Percentiles rank a stretch among this genome's conserved stretches.
Conservation (phyloP, 1,140 invertebrate genomes). For the Aradophagus sp. region DNA sequence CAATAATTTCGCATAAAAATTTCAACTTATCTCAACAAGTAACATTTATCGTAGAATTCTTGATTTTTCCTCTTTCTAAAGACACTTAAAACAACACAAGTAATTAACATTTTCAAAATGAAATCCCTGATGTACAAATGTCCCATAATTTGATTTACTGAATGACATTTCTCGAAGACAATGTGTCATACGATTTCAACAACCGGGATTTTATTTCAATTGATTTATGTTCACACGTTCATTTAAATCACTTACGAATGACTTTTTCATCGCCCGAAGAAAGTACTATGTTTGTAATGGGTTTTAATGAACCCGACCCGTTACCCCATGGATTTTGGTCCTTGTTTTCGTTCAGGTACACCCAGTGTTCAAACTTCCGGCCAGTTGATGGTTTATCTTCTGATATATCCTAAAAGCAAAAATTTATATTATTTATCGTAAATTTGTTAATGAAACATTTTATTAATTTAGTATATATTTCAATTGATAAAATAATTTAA, state of each 20-base stretch:
- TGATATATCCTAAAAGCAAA: slow-evolving; percentile 9
- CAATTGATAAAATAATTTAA: too few species aligned
- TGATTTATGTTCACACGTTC: neutral
- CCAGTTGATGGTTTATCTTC: slow-evolving; percentile 23
- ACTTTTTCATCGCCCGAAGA: slow-evolving; percentile 62
- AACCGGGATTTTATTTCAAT: neutral
- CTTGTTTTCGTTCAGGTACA: slow-evolving; percentile 63
- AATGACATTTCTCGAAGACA: slow-evolving; percentile 3
- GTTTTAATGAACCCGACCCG: slow-evolving; percentile 61
- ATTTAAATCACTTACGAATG: slow-evolving; percentile 32
- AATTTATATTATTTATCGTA: too few species aligned
- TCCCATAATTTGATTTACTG: slow-evolving; percentile 4
- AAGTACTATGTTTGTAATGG: slow-evolving; percentile 63
- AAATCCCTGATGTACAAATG: slow-evolving; percentile 16
- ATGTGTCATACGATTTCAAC: too few species aligned
- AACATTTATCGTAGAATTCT: slow-evolving; percentile 8
- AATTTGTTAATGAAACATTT: too few species aligned
- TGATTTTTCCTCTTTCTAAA: neutral
- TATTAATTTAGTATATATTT: too few species aligned
- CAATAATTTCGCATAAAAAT: slow-evolving; percentile 26
- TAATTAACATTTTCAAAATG: slow-evolving; percentile 17
- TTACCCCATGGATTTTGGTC: slow-evolving; percentile 65
- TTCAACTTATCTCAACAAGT: slow-evolving; percentile 21
- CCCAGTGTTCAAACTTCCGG: slow-evolving; percentile 64
- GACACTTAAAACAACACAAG: slow-evolving; percentile 11